Conservation (phyloP, 2,888 invertebrate genomes). For the Oscheius onirici region DNA sequence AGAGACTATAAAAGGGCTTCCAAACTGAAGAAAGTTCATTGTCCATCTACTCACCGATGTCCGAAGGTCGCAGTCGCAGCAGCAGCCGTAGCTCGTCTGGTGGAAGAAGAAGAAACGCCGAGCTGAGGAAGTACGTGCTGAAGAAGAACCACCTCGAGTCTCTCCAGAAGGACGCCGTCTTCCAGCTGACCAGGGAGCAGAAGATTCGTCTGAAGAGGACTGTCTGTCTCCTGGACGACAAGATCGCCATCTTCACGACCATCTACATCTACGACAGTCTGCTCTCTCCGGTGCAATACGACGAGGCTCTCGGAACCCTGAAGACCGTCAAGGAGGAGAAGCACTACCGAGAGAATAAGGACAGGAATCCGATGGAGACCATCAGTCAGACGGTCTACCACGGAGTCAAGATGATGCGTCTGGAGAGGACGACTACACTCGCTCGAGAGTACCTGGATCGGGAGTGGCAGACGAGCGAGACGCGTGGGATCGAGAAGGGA, state of each 20-base stretch:
- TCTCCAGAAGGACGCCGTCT: not conserved
- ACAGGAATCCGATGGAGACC: not conserved
- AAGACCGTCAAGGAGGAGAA: not conserved
- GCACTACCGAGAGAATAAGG: not conserved
- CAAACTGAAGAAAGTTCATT: too few relatives aligned
- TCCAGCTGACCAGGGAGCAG: not conserved
- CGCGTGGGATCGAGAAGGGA: not conserved
- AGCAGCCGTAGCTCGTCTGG: not conserved
- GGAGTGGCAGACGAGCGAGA: not conserved
- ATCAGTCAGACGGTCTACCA: slow-evolving; percentile 5
- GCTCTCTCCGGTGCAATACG: not conserved
- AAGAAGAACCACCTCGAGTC: not conserved
- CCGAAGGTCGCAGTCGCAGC: not conserved
- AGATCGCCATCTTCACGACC: not conserved
- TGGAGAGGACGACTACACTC: not conserved
- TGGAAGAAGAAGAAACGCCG: not conserved
- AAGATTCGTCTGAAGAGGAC: slow-evolving; percentile 4
- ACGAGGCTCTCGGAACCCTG: not conserved
- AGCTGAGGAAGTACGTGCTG: not conserved
- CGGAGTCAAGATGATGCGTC: not conserved
- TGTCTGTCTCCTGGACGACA: not conserved
- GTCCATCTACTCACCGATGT: too few relatives aligned
- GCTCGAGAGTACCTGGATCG: not conserved
- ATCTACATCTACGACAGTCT: not conserved
- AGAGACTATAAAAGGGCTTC: too few relatives aligned